Evolutionary conservation across 2,888 invertebrate genomes (phyloP), one percentile per base, ranked within the genome.

Genomic region (Nephrocerus scutellatus): DNA sequence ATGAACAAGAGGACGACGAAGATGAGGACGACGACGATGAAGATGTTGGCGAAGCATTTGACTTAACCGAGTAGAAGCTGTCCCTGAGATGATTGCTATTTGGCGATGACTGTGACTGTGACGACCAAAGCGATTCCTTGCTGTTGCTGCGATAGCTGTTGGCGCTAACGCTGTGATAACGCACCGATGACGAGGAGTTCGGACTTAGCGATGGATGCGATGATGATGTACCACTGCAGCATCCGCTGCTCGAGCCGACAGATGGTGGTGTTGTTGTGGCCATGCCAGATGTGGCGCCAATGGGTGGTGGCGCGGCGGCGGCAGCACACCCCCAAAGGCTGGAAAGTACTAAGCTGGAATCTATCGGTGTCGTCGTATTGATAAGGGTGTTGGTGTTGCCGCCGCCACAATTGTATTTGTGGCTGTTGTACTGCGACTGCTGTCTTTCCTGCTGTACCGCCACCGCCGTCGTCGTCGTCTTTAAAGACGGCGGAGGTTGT

Each of bases 71-170:
- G 41, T 54, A 55, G 51, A 52, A 56, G 46, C 48, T 57, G 48
- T 61, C 60, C 51, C 55, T 56, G 54, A 56, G 56, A 54, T 56
- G 54, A 53, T 57, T 53, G 45, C 31, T 39, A 39, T 54, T 60
- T 45, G 67, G 65, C 43, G 68, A 66, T 20, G 60, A 59, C 49
- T 64, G 65, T 36, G 56, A 53, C n/a, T n/a, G n/a, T 36, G 57
- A 57, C 12, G 62, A 56, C 64, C 68, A 66, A 19, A 68, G 56
- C 42, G 63, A 56, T 50, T 69, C 68, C 52, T 68, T 69, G 52
- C 67, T 63, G 50, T 64, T 63, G 47, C 60, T 61, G 51, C 56
- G 56, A 50, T 56, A 55, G 40, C 58, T 57, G 36, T 43, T 36
- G 32, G 50, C 47, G 41, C 51, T 54, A 34, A 53, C 47, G 47